A percentile compares a stretch with the other conserved stretches of the same genome.
Evolutionary conservation across 2,113 vertebrate genomes (phyloP).

Genomic region (Mobula birostris): DNA sequence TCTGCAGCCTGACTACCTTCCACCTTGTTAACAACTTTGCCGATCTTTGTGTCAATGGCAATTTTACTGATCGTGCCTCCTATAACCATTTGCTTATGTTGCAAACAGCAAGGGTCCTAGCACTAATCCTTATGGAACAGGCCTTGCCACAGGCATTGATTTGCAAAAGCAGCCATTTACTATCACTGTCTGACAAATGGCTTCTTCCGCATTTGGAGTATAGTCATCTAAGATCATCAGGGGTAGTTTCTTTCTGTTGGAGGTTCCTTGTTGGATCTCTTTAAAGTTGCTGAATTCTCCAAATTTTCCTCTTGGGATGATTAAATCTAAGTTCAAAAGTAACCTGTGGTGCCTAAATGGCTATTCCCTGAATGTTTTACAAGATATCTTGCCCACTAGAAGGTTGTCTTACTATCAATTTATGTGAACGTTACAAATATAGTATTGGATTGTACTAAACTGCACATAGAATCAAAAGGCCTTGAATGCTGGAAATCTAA

Average conservation of each 20-base stretch:
- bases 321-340: background rate
- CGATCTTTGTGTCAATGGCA: too few species aligned
- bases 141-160: too few species aligned
- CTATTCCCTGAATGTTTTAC: background rate
- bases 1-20: too few species aligned
- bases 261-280: background rate
- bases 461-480: background rate
- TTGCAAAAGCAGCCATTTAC: too few species aligned
- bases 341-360: background rate
- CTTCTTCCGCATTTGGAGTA: background rate
- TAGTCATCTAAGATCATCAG: background rate
- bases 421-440: background rate
- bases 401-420: background rate
- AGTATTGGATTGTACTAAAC: background rate
- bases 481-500: conserved; percentile 19
- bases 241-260: background rate
- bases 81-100: too few species aligned
- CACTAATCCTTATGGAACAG: too few species aligned
- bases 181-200: too few species aligned
- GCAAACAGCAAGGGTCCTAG: too few species aligned
- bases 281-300: background rate
- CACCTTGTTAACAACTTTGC: too few species aligned
- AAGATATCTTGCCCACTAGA: background rate
- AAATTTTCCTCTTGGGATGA: background rate
- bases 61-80: too few species aligned